phyloP scores from a whole-genome alignment of 1,140 invertebrate genomes.

The Rhagoletis pomonella region DNA sequence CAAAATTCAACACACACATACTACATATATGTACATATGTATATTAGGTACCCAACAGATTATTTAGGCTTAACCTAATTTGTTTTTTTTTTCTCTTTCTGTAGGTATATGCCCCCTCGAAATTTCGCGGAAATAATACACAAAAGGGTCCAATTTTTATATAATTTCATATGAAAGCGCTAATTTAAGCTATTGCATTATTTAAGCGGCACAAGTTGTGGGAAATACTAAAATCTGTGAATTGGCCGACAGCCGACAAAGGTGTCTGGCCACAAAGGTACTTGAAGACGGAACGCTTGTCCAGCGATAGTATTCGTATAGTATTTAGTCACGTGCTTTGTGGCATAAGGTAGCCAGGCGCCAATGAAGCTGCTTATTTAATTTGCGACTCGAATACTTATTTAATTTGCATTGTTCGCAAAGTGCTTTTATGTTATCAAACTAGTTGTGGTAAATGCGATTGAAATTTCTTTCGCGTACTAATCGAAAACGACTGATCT shows the following conservation, averaged over 20 bases:
- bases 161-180: not conserved
- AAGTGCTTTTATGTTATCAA: not conserved
- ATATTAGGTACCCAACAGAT: too few relatives aligned
- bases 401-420: not conserved
- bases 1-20: too few relatives aligned
- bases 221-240: not conserved
- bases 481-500: too few relatives aligned
- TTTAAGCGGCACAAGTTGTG: not conserved
- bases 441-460: too few relatives aligned
- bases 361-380: not conserved
- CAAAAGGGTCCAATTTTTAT: not conserved
- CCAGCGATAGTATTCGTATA: not conserved
- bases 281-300: not conserved
- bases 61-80: too few relatives aligned
- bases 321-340: not conserved
- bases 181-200: not conserved
- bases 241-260: not conserved
- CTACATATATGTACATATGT: too few relatives aligned
- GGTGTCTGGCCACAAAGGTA: not conserved
- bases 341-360: not conserved
- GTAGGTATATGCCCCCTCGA: too few relatives aligned
- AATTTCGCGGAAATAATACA: too few relatives aligned
- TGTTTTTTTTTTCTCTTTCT: too few relatives aligned
- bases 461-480: too few relatives aligned
- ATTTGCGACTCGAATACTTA: not conserved